These are phyloP conservation scores for Microchirus variegatus DNA, from an alignment of 2,797 vertebrate genomes.

Conservation along the genomic window DNA sequence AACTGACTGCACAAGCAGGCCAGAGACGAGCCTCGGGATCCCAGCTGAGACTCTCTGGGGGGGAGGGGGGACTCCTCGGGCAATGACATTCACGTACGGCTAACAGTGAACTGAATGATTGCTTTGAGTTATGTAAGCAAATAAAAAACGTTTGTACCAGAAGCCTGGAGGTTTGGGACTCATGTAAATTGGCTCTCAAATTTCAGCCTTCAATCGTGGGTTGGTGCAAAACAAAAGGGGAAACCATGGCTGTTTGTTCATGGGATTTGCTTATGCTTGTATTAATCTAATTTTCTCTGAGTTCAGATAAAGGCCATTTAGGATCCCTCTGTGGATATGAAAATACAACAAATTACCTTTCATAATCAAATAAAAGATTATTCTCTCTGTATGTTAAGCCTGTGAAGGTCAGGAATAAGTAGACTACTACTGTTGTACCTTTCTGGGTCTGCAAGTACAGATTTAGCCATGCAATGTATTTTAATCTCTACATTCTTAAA, in stretches of 20 bases:
- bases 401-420: constrained; percentile 13
- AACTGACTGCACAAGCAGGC: not conserved
- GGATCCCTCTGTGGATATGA: not conserved
- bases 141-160: constrained; percentile 5
- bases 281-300: not conserved
- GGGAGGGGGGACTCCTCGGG: constrained; percentile 1
- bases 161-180: constrained; percentile 1
- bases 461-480: constrained; percentile 35
- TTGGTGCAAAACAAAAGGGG: constrained; percentile 19
- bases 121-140: not conserved
- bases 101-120: constrained; percentile 6
- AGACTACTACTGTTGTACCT: constrained; percentile 42
- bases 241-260: constrained; percentile 8
- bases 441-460: constrained; percentile 46
- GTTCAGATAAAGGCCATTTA: not conserved
- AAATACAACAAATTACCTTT: constrained; percentile 9
- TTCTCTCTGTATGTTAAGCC: constrained; percentile 10
- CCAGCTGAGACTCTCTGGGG: constrained; percentile 29
- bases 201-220: not conserved
- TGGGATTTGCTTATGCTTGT: not conserved
- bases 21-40: constrained; percentile 9
- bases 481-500: constrained; percentile 67
- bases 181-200: constrained; percentile 11
- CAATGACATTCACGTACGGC: constrained; percentile 23
- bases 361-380: constrained; percentile 10